Percentiles rank a stretch among this genome's conserved stretches.
These are phyloP conservation scores for Coptodon bakossiorum DNA, from an alignment of 2,113 vertebrate genomes.

Conservation along the genomic window DNA sequence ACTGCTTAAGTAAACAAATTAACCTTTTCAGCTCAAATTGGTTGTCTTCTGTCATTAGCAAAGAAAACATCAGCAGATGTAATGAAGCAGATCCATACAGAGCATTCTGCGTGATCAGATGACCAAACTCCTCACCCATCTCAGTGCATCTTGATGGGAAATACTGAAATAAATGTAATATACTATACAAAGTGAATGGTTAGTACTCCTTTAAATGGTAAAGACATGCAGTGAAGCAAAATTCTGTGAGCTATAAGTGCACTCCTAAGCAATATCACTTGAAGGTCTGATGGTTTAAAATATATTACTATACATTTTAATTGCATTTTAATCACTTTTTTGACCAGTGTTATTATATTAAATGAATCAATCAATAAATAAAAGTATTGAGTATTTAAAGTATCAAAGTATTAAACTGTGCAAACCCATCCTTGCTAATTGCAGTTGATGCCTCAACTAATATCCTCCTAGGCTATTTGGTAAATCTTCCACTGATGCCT, in stretches of 20 bases:
- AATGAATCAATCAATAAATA: rapidly evolving
- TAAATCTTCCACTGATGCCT: background rate
- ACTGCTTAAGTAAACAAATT: background rate
- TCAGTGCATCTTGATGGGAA: background rate
- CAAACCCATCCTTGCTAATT: background rate
- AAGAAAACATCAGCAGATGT: background rate
- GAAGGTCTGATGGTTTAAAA: background rate
- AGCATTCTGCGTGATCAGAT: background rate
- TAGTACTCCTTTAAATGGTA: background rate
- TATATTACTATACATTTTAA: background rate
- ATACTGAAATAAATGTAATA: background rate
- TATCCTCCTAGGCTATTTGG: background rate
- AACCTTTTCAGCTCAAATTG: constrained; percentile 15
- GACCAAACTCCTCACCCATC: background rate
- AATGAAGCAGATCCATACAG: background rate
- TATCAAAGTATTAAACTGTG: background rate
- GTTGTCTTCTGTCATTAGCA: background rate
- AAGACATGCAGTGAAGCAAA: background rate
- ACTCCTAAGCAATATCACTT: background rate
- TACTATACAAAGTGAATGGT: background rate
- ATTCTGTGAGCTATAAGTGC: background rate
- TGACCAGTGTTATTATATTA: background rate
- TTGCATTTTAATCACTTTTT: background rate
- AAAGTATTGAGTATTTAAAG: background rate
- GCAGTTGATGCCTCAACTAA: background rate